Evolutionary conservation across 1,140 invertebrate genomes (phyloP), one percentile per base, ranked within the genome.

Genomic region (Argopecten irradians): DNA sequence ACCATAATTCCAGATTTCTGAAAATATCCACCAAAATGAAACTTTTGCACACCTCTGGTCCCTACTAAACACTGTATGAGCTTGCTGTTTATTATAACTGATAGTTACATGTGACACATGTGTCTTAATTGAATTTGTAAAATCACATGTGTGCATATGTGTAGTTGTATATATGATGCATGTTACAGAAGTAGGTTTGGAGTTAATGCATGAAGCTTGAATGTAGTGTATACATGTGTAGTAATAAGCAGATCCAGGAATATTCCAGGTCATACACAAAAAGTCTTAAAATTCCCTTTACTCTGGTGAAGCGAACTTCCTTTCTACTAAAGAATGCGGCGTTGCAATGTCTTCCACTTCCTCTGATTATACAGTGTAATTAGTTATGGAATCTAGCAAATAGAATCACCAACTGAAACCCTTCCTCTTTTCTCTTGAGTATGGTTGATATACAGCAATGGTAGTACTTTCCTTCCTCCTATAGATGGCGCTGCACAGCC

Each of bases 171-270:
- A 3, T 5, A 46, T 71, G 55, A 71, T 71, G 55, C 55, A 71
- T 71, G 55, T 71, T 71, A 71, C n/a, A 71, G 55, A 55, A 71
- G 55, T 71, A 71, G n/a, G 55, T 71, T 22, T 71, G 55, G 55
- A 71, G n/a, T 71, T 7, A n/a, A 71, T 71, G 55, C 55, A 71
- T 71, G 55, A 71, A n/a, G 1, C n/a, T 71, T 71, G 55, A 28
- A 22, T 28, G 22, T 71, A 71, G 55, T 71, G n/a, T n/a, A n/a
- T n/a, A n/a, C n/a, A n/a, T n/a, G n/a, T n/a, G 5, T 71, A 28
- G 55, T 71, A 16, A 71, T 2, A n/a, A 28, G 22, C n/a, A 71
- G n/a, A 5, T 0, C 55, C 16, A 11, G 2, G 19, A 19, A 46
- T 19, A 71, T 71, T 71, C 55, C 28, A 5, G 0, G 28, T 71